Conservation (phyloP, 2,113 vertebrate species). For the Epinephelus moara region DNA sequence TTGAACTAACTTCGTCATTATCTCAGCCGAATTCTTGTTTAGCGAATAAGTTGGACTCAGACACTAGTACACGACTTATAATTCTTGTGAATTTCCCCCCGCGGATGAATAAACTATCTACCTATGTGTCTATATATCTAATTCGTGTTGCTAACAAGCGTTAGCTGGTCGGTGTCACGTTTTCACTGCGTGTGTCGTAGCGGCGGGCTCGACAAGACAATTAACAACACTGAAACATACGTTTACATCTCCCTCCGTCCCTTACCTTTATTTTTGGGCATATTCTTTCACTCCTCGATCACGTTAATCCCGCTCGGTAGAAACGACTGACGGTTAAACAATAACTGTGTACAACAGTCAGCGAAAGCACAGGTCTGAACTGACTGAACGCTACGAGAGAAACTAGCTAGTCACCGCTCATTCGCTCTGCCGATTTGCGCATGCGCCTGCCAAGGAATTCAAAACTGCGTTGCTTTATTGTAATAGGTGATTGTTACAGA, state of each 20-base stretch:
- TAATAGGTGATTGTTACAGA: background rate
- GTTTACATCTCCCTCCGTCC: background rate
- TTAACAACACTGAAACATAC: background rate
- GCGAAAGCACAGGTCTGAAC: background rate
- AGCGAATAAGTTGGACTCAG: accelerated
- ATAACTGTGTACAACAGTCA: slow-evolving; percentile 25
- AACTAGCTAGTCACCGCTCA: slow-evolving; percentile 31
- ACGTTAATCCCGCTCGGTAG: slow-evolving; percentile 9
- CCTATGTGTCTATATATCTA: background rate
- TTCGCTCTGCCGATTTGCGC: slow-evolving; percentile 19
- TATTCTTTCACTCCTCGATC: slow-evolving; percentile 69
- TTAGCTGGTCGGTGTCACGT: slow-evolving; percentile 79
- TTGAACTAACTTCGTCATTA: too few species aligned
- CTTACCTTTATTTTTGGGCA: slow-evolving; percentile 87
- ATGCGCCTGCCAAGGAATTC: slow-evolving; percentile 31
- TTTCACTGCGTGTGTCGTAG: slow-evolving; percentile 64
- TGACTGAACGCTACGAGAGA: background rate
- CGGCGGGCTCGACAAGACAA: slow-evolving; percentile 50
- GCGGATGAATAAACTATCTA: background rate
- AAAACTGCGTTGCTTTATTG: slow-evolving; percentile 64
- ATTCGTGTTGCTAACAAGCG: slow-evolving; percentile 50
- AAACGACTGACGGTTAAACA: slow-evolving; percentile 8
- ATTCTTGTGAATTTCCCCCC: too few species aligned
- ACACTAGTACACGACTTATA: background rate
- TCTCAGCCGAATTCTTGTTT: background rate